Percentiles rank a stretch among this genome's conserved stretches.
Conservation (phyloP, 2,113 vertebrate genomes). For the Apaloderma vittatum region DNA sequence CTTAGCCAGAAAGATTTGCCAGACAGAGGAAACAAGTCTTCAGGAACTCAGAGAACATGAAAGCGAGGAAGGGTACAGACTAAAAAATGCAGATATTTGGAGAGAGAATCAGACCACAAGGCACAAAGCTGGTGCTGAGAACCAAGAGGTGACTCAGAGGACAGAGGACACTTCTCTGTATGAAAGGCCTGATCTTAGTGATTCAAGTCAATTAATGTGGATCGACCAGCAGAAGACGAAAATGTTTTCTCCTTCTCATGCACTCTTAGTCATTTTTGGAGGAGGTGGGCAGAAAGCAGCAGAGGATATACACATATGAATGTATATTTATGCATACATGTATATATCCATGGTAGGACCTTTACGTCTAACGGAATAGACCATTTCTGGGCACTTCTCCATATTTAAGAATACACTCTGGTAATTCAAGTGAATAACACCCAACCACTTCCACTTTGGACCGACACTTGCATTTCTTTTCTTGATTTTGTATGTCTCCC, state of each 20-base stretch:
- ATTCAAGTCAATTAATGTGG: not conserved
- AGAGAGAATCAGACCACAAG: not conserved
- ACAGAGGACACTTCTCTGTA: not conserved
- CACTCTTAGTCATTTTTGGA: not conserved
- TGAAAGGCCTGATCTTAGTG: not conserved
- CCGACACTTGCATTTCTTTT: not conserved
- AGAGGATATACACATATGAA: not conserved
- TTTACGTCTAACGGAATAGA: not conserved
- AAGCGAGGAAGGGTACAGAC: not conserved
- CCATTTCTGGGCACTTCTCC: conserved; percentile 13
- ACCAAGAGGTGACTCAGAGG: not conserved
- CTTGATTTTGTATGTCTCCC: not conserved
- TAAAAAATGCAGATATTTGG: not conserved
- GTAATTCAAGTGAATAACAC: conserved; percentile 1
- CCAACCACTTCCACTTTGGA: conserved; percentile 40
- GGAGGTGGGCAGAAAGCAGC: not conserved
- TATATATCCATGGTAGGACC: not conserved
- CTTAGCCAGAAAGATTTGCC: not conserved
- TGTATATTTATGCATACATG: not conserved
- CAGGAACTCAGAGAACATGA: not conserved
- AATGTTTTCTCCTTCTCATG: not conserved
- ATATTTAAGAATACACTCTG: conserved; percentile 8
- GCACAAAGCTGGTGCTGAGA: not conserved
- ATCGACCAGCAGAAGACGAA: accelerated
- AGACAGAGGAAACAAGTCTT: not conserved